Percentiles rank a stretch among this genome's conserved stretches.
Evolutionary conservation across 35 echinoderm and acorn worm species (phyloP).

Genomic region (Diadema setosum): DNA sequence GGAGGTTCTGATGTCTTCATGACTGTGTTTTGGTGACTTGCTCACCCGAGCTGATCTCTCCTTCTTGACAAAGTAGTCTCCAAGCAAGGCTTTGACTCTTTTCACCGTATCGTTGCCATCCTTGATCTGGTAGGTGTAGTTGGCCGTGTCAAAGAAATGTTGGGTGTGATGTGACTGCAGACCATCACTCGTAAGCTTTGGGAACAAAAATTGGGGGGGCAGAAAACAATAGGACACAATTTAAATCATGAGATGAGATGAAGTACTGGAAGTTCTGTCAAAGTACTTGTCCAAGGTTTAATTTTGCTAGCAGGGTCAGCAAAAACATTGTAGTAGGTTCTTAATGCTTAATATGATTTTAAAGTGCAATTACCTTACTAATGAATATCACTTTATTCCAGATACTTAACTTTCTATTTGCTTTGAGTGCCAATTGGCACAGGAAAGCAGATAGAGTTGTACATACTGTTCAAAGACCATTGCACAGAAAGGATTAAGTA

Average conservation of each 20-base stretch:
- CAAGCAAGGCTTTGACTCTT: constrained; percentile 56
- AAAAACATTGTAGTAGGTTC: neutral
- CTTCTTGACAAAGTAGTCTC: constrained; percentile 80
- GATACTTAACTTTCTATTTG: too few relatives aligned
- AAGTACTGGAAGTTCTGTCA: neutral
- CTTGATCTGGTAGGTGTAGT: constrained; percentile 69
- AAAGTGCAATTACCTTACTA: neutral
- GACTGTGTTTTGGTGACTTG: too few relatives aligned
- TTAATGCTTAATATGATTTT: neutral
- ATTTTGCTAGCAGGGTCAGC: neutral
- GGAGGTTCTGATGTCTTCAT: too few relatives aligned
- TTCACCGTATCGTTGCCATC: constrained; percentile 54
- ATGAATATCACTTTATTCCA: neutral
- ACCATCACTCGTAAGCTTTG: constrained; percentile 85
- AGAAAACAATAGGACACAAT: too few relatives aligned
- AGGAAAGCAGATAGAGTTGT: too few relatives aligned
- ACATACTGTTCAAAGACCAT: too few relatives aligned
- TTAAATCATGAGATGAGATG: too few relatives aligned
- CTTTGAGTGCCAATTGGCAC: too few relatives aligned
- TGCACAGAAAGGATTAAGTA: too few relatives aligned
- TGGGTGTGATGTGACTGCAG: constrained; percentile 75
- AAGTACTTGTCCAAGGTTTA: neutral
- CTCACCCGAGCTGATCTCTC: constrained; percentile 78
- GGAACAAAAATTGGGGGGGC: neutral
- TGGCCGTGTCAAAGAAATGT: constrained; percentile 83